Conservation (phyloP, 1,140 invertebrate species). For the Neodiprion pinetum region DNA sequence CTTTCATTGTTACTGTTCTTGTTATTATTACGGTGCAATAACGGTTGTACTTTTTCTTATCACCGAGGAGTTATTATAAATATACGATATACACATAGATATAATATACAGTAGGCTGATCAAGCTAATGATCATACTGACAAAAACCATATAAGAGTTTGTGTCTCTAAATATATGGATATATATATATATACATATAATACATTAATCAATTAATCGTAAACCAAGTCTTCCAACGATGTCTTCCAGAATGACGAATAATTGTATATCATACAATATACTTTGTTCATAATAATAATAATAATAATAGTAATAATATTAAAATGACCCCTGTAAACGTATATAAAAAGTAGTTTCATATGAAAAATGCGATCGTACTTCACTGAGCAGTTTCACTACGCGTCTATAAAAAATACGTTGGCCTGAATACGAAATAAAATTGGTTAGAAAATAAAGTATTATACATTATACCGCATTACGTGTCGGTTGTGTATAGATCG, state of each 20-base stretch:
- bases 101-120: not conserved
- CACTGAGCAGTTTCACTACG: not conserved
- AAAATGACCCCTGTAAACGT: not conserved
- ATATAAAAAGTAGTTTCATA: not conserved
- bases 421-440: no score
- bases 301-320: no score
- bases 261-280: not conserved
- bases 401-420: no score
- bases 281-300: not conserved
- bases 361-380: not conserved
- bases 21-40: not conserved
- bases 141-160: not conserved
- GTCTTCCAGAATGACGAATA: constrained; percentile 38
- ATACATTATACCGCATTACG: no score
- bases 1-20: not conserved
- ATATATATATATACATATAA: not conserved
- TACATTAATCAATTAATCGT: not conserved
- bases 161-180: not conserved
- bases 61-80: not conserved
- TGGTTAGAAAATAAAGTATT: no score
- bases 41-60: not conserved
- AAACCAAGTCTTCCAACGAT: constrained; percentile 40
- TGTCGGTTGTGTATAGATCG: no score
- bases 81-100: not conserved
- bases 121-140: not conserved